phyloP scores from a whole-genome alignment of 2,113 vertebrate genomes.

The Okapia johnstoni region DNA sequence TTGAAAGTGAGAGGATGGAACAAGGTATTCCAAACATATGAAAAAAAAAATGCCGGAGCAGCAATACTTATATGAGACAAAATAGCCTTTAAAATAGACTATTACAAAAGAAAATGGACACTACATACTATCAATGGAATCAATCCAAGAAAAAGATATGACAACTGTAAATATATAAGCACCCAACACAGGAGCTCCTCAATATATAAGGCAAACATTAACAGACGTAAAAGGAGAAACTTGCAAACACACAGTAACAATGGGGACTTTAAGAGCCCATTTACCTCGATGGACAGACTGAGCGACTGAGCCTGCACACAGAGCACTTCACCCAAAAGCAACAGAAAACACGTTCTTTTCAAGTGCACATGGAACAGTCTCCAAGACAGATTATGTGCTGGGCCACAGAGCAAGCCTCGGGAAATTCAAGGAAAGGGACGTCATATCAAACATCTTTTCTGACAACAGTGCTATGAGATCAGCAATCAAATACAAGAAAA shows the following conservation, averaged over 20 bases:
- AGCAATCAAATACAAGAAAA: neutral
- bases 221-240: neutral
- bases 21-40: neutral
- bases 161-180: neutral
- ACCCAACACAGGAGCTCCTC: neutral
- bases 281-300: neutral
- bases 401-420: neutral
- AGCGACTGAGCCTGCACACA: neutral
- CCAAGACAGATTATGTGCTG: neutral
- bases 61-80: neutral
- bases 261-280: neutral
- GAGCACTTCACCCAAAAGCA: neutral
- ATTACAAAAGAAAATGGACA: neutral
- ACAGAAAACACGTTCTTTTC: neutral
- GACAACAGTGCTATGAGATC: neutral
- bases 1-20: neutral
- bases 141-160: neutral
- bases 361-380: neutral
- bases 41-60: neutral
- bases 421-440: neutral
- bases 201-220: neutral
- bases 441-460: neutral
- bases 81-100: neutral
- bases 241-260: neutral
- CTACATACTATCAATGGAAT: neutral